Evolutionary conservation across 2,888 invertebrate species (phyloP).

Genomic region (Synergus gifuensis): DNA sequence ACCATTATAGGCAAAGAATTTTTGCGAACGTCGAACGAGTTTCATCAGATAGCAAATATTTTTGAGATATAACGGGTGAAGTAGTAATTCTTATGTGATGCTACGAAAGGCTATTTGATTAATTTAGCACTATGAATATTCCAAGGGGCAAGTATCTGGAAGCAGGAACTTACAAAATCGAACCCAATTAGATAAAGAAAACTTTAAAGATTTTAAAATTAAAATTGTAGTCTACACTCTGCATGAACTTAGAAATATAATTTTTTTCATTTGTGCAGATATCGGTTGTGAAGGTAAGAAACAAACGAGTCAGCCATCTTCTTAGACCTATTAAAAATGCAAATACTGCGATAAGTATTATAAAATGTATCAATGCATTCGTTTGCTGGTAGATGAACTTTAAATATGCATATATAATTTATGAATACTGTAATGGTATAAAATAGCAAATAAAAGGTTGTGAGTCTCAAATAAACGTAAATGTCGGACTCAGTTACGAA

Average conservation of each 20-base stretch:
- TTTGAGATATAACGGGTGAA: not conserved
- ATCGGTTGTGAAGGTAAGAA: slow-evolving; percentile 12
- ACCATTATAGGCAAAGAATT: not conserved
- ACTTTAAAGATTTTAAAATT: not conserved
- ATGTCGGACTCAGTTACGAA: slow-evolving; percentile 9
- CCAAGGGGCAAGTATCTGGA: not conserved
- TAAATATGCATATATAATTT: slow-evolving; percentile 9
- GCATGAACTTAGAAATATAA: not conserved
- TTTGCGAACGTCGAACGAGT: not conserved
- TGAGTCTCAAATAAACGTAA: slow-evolving; percentile 8
- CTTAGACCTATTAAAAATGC: slow-evolving; percentile 22
- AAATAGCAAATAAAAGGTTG: not conserved
- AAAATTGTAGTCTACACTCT: not conserved
- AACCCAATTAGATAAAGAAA: slow-evolving; percentile 16
- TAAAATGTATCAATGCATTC: slow-evolving; percentile 5
- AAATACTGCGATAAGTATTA: slow-evolving; percentile 30
- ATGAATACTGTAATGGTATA: not conserved
- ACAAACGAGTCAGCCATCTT: not conserved
- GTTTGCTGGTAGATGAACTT: slow-evolving; percentile 3
- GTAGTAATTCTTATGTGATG: not conserved
- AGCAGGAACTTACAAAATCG: not conserved
- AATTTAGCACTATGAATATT: not conserved
- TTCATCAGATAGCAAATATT: not conserved
- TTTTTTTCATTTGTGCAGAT: slow-evolving; percentile 6
- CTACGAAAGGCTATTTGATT: not conserved